These are phyloP conservation scores for Heliothis peltigera DNA, from an alignment of 2,888 invertebrate species.

Conservation along the genomic window DNA sequence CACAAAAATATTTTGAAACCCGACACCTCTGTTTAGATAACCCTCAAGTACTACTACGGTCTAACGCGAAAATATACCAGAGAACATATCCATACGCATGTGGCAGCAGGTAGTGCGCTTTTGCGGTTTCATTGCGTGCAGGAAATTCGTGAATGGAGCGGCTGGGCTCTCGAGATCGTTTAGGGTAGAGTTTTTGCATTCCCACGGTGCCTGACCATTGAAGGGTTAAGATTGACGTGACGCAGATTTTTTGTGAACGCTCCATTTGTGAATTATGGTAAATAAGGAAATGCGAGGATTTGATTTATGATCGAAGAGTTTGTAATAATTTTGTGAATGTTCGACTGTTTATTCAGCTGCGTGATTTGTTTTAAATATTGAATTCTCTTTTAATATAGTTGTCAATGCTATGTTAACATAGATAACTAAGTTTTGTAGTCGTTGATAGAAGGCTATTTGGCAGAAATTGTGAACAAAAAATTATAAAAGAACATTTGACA, in stretches of 20 bases:
- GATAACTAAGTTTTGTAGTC: no score
- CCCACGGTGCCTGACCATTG: constrained; percentile 78
- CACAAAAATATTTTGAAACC: constrained; percentile 57
- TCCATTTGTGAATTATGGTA: constrained; percentile 53
- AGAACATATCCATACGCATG: constrained; percentile 55
- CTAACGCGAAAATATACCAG: constrained; percentile 65
- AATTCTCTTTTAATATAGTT: no score
- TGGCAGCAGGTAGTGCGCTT: constrained; percentile 82
- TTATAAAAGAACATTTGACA: no score
- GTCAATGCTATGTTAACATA: not conserved
- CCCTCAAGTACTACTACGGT: constrained; percentile 69
- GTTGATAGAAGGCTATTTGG: no score
- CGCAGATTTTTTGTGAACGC: constrained; percentile 56
- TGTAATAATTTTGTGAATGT: not conserved
- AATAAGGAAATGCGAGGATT: constrained; percentile 53
- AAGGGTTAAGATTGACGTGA: constrained; percentile 74
- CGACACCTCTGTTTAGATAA: constrained; percentile 66
- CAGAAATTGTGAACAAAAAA: no score
- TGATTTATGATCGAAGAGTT: constrained; percentile 9
- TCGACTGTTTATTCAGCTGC: not conserved
- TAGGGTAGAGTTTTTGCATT: constrained; percentile 81
- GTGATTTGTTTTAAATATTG: not conserved
- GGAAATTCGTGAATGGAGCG: constrained; percentile 87
- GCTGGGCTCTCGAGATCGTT: constrained; percentile 70
- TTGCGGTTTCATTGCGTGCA: constrained; percentile 87